Percentiles rank a stretch among this genome's conserved stretches.
These are phyloP conservation scores for Notothenia rossii DNA, from an alignment of 2,113 vertebrate species.

Conservation along the genomic window DNA sequence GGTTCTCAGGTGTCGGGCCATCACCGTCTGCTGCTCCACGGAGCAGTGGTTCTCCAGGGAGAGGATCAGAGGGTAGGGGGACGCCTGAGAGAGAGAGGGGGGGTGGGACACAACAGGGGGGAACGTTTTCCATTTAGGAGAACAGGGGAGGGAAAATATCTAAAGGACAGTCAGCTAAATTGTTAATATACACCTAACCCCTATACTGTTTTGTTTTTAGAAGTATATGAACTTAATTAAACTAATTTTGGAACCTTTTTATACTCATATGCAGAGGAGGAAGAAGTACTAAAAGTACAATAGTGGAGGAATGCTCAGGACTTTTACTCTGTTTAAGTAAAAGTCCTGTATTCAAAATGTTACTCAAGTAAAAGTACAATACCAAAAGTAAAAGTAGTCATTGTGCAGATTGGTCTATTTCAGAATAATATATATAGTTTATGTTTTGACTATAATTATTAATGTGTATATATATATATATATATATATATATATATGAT, in stretches of 20 bases:
- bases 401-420: no score
- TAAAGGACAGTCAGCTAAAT: background rate
- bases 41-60: slow-evolving; percentile 98
- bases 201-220: background rate
- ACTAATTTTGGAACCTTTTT: background rate
- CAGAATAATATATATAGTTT: no score
- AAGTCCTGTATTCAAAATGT: no score
- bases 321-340: no score
- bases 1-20: slow-evolving; percentile 88
- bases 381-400: no score
- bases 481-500: no score
- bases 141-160: background rate
- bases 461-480: no score
- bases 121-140: background rate
- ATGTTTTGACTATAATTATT: no score
- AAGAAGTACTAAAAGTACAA: no score
- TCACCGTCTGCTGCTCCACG: slow-evolving; percentile 91
- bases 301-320: no score
- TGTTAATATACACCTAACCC: background rate
- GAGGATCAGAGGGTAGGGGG: slow-evolving; percentile 93
- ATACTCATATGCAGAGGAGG: no score
- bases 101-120: background rate
- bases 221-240: background rate
- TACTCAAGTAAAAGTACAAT: no score
- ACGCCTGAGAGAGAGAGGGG: slow-evolving; percentile 79